These are phyloP conservation scores for Rhyacophila evoluta DNA, from an alignment of 2,888 invertebrate genomes.

Conservation along the genomic window DNA sequence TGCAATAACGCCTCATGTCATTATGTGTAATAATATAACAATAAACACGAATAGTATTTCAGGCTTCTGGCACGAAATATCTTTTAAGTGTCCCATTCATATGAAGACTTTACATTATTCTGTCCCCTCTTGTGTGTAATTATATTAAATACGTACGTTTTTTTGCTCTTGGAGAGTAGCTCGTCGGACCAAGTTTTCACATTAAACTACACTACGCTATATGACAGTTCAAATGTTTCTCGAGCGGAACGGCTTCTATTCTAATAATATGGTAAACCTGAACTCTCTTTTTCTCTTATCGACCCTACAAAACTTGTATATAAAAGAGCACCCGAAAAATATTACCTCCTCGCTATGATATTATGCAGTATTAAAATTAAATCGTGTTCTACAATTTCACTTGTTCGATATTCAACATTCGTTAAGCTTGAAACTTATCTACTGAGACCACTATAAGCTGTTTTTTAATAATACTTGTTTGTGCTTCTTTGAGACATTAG, in stretches of 20 bases:
- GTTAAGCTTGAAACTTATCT: too few relatives aligned
- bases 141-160: slow-evolving; percentile 50
- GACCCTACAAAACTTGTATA: slow-evolving; percentile 5
- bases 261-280: slow-evolving; percentile 45
- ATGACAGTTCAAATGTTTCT: slow-evolving; percentile 48
- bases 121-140: slow-evolving; percentile 41
- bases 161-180: slow-evolving; percentile 25
- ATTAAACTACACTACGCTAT: slow-evolving; percentile 45
- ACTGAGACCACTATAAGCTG: too few relatives aligned
- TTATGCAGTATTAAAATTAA: too few relatives aligned
- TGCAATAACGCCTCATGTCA: too few relatives aligned
- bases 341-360: too few relatives aligned
- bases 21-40: background rate
- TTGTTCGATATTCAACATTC: too few relatives aligned
- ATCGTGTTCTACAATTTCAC: too few relatives aligned
- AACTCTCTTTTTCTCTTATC: slow-evolving; percentile 27
- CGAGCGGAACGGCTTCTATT: slow-evolving; percentile 36
- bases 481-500: too few relatives aligned
- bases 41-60: background rate
- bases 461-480: too few relatives aligned
- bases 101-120: slow-evolving; percentile 45
- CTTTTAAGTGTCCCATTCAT: slow-evolving; percentile 37
- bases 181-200: slow-evolving; percentile 45
- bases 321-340: background rate
- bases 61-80: slow-evolving; percentile 25